Evolutionary conservation across 2,113 vertebrate genomes (phyloP), one percentile per base, ranked within the genome.

Genomic region (Myotis davidii): DNA sequence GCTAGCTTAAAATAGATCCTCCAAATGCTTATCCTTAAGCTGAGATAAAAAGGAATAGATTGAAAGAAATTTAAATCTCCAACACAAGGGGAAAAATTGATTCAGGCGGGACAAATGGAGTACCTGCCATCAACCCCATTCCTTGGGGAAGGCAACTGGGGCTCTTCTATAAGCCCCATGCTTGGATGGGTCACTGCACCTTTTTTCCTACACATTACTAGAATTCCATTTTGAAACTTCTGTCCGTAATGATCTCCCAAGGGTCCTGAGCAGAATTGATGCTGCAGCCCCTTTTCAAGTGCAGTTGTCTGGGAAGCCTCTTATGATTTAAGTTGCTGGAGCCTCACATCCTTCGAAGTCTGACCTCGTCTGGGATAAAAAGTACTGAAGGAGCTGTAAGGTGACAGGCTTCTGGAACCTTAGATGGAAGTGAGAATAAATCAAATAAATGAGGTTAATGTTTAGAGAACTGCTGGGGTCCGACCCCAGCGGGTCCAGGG

Each of bases 141-240:
- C n/a, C 25, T 84, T 72, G 42, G 2, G 27, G 79, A 92, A 90
- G 52, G 69, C 27, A 50, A 1, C 70, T 25, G n/a, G 61, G 20
- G n/a, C n/a, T 86, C 5, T 90, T 25, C 37, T 50, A 9, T 23
- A 67, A 73, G 45, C 39, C 61, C 29, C 34, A 6, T 13, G 17
- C 6, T 76, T 48, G 29, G 27, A 34, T 45, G 12, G 42, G 42
- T 27, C 25, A 17, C 14, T 77, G 10, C 3, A 39, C 42, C 56
- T 70, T 65, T 64, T 59, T 72, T 37, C 25, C 59, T 70, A 16
- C 4, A 14, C 12, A 16, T 90, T n/a, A 94, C 11, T 92, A 70
- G 82, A 95, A 91, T 91, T 82, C 72, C 59, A 23, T 81, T 94
- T 88, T 93, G 67, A 85, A 83, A 82, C 76, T 94, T 73, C 6